Evolutionary conservation across 2,113 vertebrate genomes (phyloP).

Genomic region (Todiramphus saurophagus): DNA sequence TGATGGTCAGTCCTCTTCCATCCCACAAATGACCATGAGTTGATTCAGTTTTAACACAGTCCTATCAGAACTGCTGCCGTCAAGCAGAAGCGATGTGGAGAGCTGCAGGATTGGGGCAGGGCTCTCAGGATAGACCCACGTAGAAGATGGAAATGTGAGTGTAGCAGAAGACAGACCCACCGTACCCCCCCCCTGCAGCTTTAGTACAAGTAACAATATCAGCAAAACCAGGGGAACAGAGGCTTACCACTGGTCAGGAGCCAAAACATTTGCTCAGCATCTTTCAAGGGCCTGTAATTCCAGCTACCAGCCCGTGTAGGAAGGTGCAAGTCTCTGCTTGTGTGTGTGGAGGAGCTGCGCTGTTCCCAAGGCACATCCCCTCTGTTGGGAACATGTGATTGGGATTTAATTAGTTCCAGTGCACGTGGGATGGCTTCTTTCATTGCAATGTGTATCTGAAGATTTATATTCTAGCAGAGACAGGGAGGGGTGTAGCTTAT

Average conservation of each 20-base stretch:
- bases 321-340: not conserved
- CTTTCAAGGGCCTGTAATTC: not conserved
- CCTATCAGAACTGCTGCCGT: rapidly evolving
- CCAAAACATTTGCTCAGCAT: not conserved
- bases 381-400: not conserved
- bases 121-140: rapidly evolving
- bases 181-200: not conserved
- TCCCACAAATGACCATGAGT: not conserved
- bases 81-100: rapidly evolving
- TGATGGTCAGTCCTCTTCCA: not conserved
- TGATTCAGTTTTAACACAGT: not conserved
- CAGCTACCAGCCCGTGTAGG: not conserved
- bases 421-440: not conserved
- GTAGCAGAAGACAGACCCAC: not conserved
- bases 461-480: conserved; percentile 8
- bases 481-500: not conserved
- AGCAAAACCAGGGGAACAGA: not conserved
- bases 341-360: not conserved
- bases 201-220: not conserved
- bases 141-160: not conserved
- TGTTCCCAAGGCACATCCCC: not conserved
- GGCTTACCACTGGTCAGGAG: not conserved
- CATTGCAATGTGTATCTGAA: conserved; percentile 2
- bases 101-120: not conserved
- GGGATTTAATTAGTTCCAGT: conserved; percentile 21